Base-by-base conservation (phyloP, 2,113 vertebrate species). In the Emberiza fucata region DNA sequence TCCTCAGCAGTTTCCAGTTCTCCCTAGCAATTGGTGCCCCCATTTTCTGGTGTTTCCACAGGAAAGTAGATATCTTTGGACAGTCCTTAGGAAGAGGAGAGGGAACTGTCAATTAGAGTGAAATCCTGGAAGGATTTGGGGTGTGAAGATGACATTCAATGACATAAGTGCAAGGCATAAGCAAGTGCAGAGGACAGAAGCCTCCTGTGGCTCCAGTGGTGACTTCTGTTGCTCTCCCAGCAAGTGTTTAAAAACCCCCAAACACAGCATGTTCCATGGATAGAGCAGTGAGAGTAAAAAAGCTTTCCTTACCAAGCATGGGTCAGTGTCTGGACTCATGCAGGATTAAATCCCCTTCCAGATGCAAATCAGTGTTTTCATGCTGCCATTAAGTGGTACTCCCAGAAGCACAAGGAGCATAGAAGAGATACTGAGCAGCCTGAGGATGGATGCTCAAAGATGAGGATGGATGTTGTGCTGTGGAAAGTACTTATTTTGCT, bases 291-390 rank as follows among this genome's bases (percentile, higher is more conserved):
- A 37, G 18, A 84, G 7, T 8, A 24, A 50, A 80, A 68, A 56
- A 27, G 0, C 25, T 72, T 80, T 51, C 35, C 15, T 88, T 33
- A 60, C 14, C 47, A 50, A 51, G 4, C 0, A 0, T 23, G 14
- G 15, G 17, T 71, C 44, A 24, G 16, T 68, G 25, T 56, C n/a
- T 66, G 80, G 17, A n/a, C 10, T 81, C 5, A 4, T 19, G 33
- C 12, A 68, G 69, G 61, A 59, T 39, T 75, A 16, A 64, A 4
- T 59, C 16, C 21, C 17, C 10, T 68, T 68, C 82, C 48, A 73
- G 51, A 56, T 56, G 35, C 27, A 78, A 63, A 63, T 83, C 47
- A 18, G 6, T 64, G 16, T 1, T 5, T 44, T 63, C 64, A 19
- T 51, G 24, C 22, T 81, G 56, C 57, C 60, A 51, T 71, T 51